Evolutionary conservation across 2,113 vertebrate species (phyloP).

Genomic region (Echinops telfairi): DNA sequence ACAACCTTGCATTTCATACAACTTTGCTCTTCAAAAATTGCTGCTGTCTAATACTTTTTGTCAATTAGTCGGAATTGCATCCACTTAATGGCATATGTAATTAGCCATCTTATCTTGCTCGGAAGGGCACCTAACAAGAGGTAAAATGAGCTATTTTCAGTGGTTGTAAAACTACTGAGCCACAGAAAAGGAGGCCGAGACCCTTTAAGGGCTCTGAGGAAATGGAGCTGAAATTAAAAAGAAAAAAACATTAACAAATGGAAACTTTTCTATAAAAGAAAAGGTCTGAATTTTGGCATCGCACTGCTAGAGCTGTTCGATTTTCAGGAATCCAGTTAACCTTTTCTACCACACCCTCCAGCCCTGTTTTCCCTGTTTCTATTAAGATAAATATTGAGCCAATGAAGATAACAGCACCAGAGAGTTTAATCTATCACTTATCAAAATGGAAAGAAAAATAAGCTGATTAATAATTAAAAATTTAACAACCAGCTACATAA

Average conservation of each 20-base stretch:
- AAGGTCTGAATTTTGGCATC: neutral
- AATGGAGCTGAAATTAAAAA: conserved; percentile 66
- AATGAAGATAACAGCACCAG: conserved; percentile 44
- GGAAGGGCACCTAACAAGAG: conserved; percentile 80
- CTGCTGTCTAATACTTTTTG: conserved; percentile 67
- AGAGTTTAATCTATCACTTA: conserved; percentile 51
- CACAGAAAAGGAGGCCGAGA: conserved; percentile 70
- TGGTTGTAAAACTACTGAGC: conserved; percentile 75
- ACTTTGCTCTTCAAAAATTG: conserved; percentile 76
- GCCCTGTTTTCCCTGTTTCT: neutral
- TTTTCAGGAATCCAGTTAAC: neutral
- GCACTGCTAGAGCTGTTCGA: neutral
- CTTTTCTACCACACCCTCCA: neutral
- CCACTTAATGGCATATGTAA: conserved; percentile 80
- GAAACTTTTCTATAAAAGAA: neutral
- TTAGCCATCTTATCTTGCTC: conserved; percentile 77
- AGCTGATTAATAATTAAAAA: conserved; percentile 63
- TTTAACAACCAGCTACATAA: conserved; percentile 37
- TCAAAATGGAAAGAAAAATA: conserved; percentile 16
- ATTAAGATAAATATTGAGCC: conserved; percentile 50
- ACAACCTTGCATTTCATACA: conserved; percentile 57
- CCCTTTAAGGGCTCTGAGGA: conserved; percentile 66
- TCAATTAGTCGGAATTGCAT: conserved; percentile 77
- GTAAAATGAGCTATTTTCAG: conserved; percentile 77
- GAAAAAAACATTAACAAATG: neutral